phyloP scores from a whole-genome alignment of 30 jellyfish, hydroid and myxozoan genomes.

The Nemopilema nomurai region DNA sequence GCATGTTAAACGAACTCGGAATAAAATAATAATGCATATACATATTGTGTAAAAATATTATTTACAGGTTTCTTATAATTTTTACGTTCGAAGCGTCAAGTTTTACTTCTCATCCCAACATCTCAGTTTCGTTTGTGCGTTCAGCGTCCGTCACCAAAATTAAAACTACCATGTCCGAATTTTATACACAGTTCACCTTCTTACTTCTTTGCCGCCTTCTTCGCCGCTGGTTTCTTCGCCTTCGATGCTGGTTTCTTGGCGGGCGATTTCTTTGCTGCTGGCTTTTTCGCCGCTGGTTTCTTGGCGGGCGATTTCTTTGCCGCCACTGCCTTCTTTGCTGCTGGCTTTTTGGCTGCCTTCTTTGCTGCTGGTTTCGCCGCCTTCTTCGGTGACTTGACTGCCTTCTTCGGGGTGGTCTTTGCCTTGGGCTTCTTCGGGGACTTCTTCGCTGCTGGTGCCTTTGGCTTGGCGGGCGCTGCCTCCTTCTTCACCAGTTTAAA shows the following conservation, averaged over 20 bases:
- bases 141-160: slow-evolving; percentile 14
- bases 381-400: slow-evolving; percentile 42
- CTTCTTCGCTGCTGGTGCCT: slow-evolving; percentile 67
- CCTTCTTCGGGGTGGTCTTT: slow-evolving; percentile 53
- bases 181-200: background rate
- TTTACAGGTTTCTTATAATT: slow-evolving; percentile 51
- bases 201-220: slow-evolving; percentile 68
- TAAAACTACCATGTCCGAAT: slow-evolving; percentile 4
- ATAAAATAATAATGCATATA: slow-evolving; percentile 52
- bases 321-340: slow-evolving; percentile 54
- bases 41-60: slow-evolving; percentile 65
- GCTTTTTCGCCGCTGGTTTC: slow-evolving; percentile 53
- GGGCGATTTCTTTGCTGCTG: slow-evolving; percentile 65
- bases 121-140: slow-evolving; percentile 28
- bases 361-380: slow-evolving; percentile 40
- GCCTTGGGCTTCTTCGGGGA: slow-evolving; percentile 66
- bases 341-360: slow-evolving; percentile 35
- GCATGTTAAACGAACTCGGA: slow-evolving; percentile 36
- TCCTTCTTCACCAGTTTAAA: slow-evolving; percentile 63
- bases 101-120: background rate
- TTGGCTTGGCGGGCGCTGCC: slow-evolving; percentile 54
- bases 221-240: slow-evolving; percentile 32
- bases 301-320: slow-evolving; percentile 48
- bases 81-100: slow-evolving; percentile 3
- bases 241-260: slow-evolving; percentile 56